phyloP scores from a whole-genome alignment of 1,140 invertebrate species.

The Atta colombica region DNA sequence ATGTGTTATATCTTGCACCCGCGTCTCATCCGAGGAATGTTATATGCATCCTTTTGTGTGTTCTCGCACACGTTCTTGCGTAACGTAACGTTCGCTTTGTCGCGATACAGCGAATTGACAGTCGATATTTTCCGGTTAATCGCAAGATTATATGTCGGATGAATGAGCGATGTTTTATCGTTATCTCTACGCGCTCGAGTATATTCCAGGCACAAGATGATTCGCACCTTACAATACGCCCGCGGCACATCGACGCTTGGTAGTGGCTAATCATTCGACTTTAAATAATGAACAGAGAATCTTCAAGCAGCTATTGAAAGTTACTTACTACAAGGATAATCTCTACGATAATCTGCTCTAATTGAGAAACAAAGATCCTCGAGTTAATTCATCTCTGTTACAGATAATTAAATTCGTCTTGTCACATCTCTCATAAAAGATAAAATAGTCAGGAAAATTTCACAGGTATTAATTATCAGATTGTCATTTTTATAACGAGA shows the following conservation, averaged over 20 bases:
- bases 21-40: slow-evolving; percentile 20
- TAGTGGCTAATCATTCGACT: slow-evolving; percentile 37
- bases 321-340: slow-evolving; percentile 11
- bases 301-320: slow-evolving; percentile 43
- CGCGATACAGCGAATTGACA: slow-evolving; percentile 28
- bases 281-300: slow-evolving; percentile 50
- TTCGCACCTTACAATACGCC: background rate
- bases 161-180: slow-evolving; percentile 42
- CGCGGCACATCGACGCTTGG: background rate
- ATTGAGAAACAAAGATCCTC: slow-evolving; percentile 27
- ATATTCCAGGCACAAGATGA: slow-evolving; percentile 61
- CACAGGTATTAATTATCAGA: background rate
- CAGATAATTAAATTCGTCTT: slow-evolving; percentile 26
- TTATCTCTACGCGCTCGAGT: slow-evolving; percentile 44
- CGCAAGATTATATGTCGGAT: slow-evolving; percentile 26
- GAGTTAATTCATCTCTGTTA: slow-evolving; percentile 9
- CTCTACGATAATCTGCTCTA: slow-evolving; percentile 11
- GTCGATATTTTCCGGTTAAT: background rate
- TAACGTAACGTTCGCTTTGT: slow-evolving; percentile 11
- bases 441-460: background rate
- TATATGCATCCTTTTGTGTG: background rate
- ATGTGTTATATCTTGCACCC: slow-evolving; percentile 14
- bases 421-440: background rate
- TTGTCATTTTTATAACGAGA: background rate
- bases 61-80: slow-evolving; percentile 14